Evolutionary conservation across 2,113 vertebrate species (phyloP).

Genomic region (Paracanthobrama guichenoti): DNA sequence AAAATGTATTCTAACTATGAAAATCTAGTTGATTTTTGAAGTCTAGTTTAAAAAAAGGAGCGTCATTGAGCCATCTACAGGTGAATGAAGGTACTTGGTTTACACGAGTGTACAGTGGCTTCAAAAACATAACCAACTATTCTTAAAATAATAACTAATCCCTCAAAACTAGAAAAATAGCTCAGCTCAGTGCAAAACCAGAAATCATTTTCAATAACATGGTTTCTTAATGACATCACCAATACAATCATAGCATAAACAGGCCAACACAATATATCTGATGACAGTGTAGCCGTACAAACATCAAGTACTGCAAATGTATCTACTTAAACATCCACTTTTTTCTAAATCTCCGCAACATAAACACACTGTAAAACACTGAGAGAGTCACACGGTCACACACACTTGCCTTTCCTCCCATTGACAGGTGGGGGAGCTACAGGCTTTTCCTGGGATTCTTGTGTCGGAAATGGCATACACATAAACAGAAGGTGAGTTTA

Average conservation of each 20-base stretch:
- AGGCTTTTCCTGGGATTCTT: slow-evolving; percentile 75
- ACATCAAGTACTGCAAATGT: background rate
- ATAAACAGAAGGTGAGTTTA: slow-evolving; percentile 18
- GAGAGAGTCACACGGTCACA: slow-evolving; percentile 39
- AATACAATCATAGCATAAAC: background rate
- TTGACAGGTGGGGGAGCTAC: slow-evolving; percentile 74
- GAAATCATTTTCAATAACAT: background rate
- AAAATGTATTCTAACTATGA: background rate
- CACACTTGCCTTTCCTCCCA: slow-evolving; percentile 86
- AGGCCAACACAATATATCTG: background rate
- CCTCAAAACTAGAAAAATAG: background rate
- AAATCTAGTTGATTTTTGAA: background rate
- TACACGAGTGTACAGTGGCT: background rate
- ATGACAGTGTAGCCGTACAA: background rate
- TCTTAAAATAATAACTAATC: background rate
- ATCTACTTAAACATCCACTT: background rate
- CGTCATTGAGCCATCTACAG: slow-evolving; percentile 27
- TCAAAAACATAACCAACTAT: slow-evolving; percentile 3
- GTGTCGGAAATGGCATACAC: slow-evolving; percentile 20
- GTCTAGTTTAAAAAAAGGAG: background rate
- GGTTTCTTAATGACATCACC: background rate
- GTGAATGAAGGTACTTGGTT: background rate
- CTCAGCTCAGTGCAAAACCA: background rate
- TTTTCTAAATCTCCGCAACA: background rate
- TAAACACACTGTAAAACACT: slow-evolving; percentile 30